Percentiles rank a stretch among this genome's conserved stretches.
These are phyloP conservation scores for Ramphastos sulfuratus DNA, from an alignment of 2,113 vertebrate species.

Conservation along the genomic window DNA sequence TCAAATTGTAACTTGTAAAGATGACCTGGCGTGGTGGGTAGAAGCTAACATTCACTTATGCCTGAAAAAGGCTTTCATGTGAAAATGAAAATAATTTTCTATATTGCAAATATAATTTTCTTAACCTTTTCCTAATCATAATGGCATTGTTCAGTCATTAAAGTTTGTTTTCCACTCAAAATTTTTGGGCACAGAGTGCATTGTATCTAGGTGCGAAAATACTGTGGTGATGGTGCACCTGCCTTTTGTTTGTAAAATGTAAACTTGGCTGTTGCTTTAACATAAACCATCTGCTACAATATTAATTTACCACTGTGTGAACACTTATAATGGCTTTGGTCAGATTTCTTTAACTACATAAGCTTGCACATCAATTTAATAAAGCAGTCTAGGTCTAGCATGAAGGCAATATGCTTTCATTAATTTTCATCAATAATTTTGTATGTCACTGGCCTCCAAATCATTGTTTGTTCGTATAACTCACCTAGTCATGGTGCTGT, in stretches of 20 bases:
- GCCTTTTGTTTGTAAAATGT: neutral
- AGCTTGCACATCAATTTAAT: neutral
- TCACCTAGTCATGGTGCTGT: slow-evolving; percentile 16
- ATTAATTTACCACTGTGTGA: neutral
- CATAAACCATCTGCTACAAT: neutral
- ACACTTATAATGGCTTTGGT: neutral
- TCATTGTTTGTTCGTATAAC: neutral
- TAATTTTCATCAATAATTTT: neutral
- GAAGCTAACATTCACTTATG: neutral
- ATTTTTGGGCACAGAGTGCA: neutral
- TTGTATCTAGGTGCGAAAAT: neutral
- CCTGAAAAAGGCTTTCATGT: neutral
- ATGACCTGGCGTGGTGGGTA: neutral
- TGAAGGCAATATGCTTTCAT: neutral
- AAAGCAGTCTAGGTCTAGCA: neutral
- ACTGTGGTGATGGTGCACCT: neutral
- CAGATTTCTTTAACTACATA: neutral
- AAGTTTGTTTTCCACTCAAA: neutral
- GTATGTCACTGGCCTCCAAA: neutral
- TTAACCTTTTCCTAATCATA: neutral
- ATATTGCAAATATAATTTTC: neutral
- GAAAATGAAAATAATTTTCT: neutral
- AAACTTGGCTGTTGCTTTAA: neutral
- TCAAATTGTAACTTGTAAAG: neutral
- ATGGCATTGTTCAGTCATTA: neutral